These are phyloP conservation scores for Galaxea fascicularis DNA, from an alignment of 92 coral and sea anemone species.

Conservation along the genomic window DNA sequence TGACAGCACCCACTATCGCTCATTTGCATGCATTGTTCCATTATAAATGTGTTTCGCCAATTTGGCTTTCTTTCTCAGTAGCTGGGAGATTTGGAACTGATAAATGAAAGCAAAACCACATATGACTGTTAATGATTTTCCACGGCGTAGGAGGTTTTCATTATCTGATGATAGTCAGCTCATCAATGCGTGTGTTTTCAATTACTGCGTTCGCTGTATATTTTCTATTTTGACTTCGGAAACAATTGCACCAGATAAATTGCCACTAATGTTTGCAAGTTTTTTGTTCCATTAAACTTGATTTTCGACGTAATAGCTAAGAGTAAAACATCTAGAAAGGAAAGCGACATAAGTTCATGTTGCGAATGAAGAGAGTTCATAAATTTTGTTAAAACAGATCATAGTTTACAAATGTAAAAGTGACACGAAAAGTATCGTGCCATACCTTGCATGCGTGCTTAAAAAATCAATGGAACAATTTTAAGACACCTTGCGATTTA, in stretches of 20 bases:
- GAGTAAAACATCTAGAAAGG: not conserved
- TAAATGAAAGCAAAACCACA: not conserved
- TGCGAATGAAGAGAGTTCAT: no score
- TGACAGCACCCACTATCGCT: constrained; percentile 26
- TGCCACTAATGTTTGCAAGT: constrained; percentile 5
- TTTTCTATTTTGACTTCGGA: constrained; percentile 16
- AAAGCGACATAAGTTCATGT: not conserved
- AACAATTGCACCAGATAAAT: constrained; percentile 14
- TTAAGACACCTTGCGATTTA: no score
- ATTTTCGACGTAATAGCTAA: not conserved
- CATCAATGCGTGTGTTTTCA: constrained; percentile 10
- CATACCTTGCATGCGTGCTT: no score
- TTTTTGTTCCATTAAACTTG: not conserved
- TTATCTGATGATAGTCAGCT: constrained; percentile 1
- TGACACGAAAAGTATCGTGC: no score
- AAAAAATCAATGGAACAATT: no score
- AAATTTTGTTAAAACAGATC: no score
- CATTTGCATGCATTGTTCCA: constrained; percentile 47
- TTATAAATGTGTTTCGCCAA: constrained; percentile 34
- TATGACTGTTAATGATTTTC: constrained; percentile 39
- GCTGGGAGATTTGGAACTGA: constrained; percentile 40
- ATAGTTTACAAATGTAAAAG: no score
- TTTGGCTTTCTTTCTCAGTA: constrained; percentile 27
- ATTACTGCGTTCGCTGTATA: not conserved
- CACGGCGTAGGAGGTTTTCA: constrained; percentile 22